These are phyloP conservation scores for Oophaga pumilio DNA, from an alignment of 2,113 vertebrate species.

Conservation along the genomic window DNA sequence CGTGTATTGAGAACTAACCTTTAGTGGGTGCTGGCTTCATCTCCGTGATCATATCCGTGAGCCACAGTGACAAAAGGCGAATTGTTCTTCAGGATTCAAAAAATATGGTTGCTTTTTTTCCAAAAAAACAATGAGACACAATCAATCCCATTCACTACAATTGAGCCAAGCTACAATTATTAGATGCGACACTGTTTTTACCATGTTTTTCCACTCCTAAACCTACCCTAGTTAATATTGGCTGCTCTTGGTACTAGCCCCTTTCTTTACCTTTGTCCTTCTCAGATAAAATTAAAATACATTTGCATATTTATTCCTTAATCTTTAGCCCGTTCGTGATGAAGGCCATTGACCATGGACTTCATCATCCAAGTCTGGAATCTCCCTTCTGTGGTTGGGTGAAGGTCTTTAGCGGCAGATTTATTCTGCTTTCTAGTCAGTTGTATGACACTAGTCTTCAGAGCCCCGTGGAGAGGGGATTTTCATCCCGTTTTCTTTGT, in stretches of 20 bases:
- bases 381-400: not conserved
- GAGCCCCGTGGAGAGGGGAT: slow-evolving; percentile 32
- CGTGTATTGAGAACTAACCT: too few species aligned
- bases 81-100: too few species aligned
- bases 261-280: not conserved
- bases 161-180: too few species aligned
- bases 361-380: not conserved
- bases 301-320: not conserved
- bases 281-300: not conserved
- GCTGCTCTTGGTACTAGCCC: not conserved
- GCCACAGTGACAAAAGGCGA: too few species aligned
- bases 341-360: not conserved
- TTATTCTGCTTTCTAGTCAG: slow-evolving; percentile 31
- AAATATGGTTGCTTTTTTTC: too few species aligned
- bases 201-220: not conserved
- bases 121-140: too few species aligned
- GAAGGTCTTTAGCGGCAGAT: slow-evolving; percentile 11
- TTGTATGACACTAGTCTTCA: slow-evolving; percentile 31
- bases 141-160: too few species aligned
- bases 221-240: not conserved
- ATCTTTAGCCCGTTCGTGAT: not conserved
- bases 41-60: too few species aligned
- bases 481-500: slow-evolving; percentile 52
- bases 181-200: not conserved
- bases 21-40: too few species aligned